Percentiles rank a stretch among this genome's conserved stretches.
phyloP scores from a whole-genome alignment of 2,888 invertebrate species.

The Deilephila porcellus region DNA sequence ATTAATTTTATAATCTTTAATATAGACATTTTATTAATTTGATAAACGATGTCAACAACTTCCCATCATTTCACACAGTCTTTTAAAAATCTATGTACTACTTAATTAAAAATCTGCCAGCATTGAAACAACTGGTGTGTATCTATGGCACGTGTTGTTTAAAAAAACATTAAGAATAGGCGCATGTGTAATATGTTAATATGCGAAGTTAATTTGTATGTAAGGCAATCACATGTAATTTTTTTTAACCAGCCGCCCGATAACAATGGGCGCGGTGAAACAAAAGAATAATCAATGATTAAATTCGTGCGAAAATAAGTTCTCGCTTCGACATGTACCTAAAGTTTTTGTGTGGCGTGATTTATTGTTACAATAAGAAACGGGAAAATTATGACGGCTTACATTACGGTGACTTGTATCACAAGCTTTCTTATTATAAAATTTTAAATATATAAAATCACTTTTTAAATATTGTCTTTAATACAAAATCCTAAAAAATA shows the following conservation, averaged over 20 bases:
- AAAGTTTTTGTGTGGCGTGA: background rate
- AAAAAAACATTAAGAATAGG: slow-evolving; percentile 8
- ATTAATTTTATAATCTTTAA: no score
- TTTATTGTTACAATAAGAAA: background rate
- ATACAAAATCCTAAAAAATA: no score
- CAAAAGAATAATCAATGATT: slow-evolving; percentile 26
- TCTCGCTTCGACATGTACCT: slow-evolving; percentile 6
- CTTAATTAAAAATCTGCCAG: background rate
- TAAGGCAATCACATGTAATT: slow-evolving; percentile 24
- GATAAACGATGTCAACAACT: no score
- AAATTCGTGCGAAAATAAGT: slow-evolving; percentile 26
- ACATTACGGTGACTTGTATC: background rate
- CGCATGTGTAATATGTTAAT: slow-evolving; percentile 21
- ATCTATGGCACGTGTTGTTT: background rate
- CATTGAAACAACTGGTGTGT: background rate
- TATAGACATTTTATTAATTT: no score
- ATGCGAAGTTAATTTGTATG: slow-evolving; percentile 22
- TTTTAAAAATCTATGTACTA: background rate
- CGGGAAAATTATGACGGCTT: background rate
- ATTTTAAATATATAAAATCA: no score
- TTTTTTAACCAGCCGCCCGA: slow-evolving; percentile 14
- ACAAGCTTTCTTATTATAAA: background rate
- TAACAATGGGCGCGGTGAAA: slow-evolving; percentile 26
- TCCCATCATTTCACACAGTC: no score
- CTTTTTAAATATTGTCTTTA: no score